Evolutionary conservation across 1,140 invertebrate genomes (phyloP).

Genomic region (Bombyx mandarina): DNA sequence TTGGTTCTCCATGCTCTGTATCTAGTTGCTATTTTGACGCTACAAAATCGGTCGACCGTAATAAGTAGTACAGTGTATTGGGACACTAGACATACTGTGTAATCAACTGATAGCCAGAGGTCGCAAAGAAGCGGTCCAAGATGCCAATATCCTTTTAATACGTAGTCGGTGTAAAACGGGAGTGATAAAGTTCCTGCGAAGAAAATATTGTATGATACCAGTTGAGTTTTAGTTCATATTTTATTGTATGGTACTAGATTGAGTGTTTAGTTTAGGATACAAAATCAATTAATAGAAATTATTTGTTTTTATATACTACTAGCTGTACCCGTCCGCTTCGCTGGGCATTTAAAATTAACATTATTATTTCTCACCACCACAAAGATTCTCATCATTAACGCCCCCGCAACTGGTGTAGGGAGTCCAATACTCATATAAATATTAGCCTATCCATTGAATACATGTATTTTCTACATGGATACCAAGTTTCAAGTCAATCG

Average conservation of each 20-base stretch:
- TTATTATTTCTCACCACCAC: too few relatives aligned
- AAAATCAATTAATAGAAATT: background rate
- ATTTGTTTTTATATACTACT: background rate
- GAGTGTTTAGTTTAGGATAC: background rate
- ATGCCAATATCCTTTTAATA: conserved; percentile 97
- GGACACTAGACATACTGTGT: conserved; percentile 98
- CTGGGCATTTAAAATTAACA: too few relatives aligned
- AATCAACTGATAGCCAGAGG: conserved; percentile 98
- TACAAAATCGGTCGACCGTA: conserved; percentile 98
- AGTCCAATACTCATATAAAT: background rate
- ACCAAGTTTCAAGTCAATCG: too few relatives aligned
- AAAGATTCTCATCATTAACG: too few relatives aligned
- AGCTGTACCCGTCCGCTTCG: too few relatives aligned
- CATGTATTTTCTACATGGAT: too few relatives aligned
- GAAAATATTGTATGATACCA: conserved; percentile 9
- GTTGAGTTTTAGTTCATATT: background rate
- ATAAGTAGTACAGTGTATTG: conserved; percentile 99
- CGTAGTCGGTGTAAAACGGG: conserved; percentile 97
- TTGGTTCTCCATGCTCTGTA: conserved; percentile 98
- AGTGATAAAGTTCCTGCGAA: conserved; percentile 90
- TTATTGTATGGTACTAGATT: background rate
- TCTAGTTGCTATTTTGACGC: conserved; percentile 97
- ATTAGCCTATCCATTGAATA: background rate
- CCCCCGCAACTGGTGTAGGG: too few relatives aligned
- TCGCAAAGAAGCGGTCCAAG: conserved; percentile 97